Base-by-base conservation (phyloP, 2,113 vertebrate genomes). In the Melanotaenia duboulayi region DNA sequence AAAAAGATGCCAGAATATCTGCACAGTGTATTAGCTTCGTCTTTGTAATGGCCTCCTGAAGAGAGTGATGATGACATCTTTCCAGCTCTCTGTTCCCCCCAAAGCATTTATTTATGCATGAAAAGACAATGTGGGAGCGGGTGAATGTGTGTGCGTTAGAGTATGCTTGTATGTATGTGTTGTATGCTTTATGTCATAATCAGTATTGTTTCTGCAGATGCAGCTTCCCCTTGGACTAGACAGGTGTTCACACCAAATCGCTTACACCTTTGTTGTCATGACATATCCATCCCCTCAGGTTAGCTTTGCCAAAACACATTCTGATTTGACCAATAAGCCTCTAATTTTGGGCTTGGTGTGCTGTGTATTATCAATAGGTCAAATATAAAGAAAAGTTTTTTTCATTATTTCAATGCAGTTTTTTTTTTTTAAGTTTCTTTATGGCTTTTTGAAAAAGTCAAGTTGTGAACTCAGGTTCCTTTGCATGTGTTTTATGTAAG, bases 11-110 rank as follows among this genome's bases (percentile, higher is more conserved):
- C 19, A 55, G 83, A 85, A 88, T 91, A 85, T 86, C 77, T 78
- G 71, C n/a, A 42, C 70, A 76, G 66, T 80, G 60, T 85, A 90
- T 89, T 90, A 88, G 74, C 79, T 86, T 87, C 81, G 75, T 82
- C 63, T 90, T 77, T 78, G 83, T 92, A 90, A 87, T 90, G 78
- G 87, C 88, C 84, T 90, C 80, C 84, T 92, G 90, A 92, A 89
- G 90, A 91, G 87, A 92, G 83, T 84, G 76, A 89, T 87, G 88
- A 83, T 92, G 91, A 94, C 92, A 93, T 90, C 73, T 85, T 90
- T 80, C 74, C 46, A 83, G 79, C 85, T 65, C 79, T 74, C 55
- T 64, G 46, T 72, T 83, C 50, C 46, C 77, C 87, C 88, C 85
- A 58, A 82, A 91, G 80, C 78, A 89, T 89, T 82, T 73, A 57